A percentile compares a stretch with the other conserved stretches of the same genome.
These are phyloP conservation scores for Rhopalosiphum maidis DNA, from an alignment of 1,140 invertebrate genomes.

Conservation along the genomic window DNA sequence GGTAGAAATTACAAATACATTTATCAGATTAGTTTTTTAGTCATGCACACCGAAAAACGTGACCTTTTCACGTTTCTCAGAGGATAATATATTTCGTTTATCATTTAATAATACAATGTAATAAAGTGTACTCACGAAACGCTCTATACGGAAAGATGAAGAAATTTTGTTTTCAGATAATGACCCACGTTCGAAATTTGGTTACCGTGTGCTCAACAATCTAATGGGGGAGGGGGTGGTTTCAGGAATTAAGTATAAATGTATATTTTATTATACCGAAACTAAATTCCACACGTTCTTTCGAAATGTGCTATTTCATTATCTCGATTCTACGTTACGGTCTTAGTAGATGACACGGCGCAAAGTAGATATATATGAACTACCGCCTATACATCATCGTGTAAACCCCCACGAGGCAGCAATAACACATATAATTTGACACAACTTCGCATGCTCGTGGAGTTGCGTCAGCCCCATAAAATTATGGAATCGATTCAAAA, in stretches of 20 bases:
- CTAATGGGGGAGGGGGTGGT: no score
- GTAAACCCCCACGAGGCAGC: background rate
- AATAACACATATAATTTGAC: background rate
- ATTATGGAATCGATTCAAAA: background rate
- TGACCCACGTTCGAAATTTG: background rate
- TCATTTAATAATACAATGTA: background rate
- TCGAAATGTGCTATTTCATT: background rate
- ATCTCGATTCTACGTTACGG: background rate
- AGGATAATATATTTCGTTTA: conserved; percentile 16
- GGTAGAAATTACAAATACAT: background rate
- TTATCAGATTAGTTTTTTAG: conserved; percentile 30
- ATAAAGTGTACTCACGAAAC: background rate
- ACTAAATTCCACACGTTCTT: background rate
- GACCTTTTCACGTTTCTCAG: background rate
- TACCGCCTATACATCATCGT: background rate
- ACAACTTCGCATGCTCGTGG: background rate
- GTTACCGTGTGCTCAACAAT: background rate
- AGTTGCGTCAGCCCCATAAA: background rate
- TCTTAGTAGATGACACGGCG: background rate
- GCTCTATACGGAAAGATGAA: background rate
- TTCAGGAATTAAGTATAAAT: background rate
- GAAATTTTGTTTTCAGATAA: conserved; percentile 4
- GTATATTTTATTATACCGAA: background rate
- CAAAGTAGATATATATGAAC: background rate
- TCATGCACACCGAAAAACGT: background rate